Evolutionary conservation across 2,888 invertebrate species (phyloP).

Genomic region (Baccha elongata): DNA sequence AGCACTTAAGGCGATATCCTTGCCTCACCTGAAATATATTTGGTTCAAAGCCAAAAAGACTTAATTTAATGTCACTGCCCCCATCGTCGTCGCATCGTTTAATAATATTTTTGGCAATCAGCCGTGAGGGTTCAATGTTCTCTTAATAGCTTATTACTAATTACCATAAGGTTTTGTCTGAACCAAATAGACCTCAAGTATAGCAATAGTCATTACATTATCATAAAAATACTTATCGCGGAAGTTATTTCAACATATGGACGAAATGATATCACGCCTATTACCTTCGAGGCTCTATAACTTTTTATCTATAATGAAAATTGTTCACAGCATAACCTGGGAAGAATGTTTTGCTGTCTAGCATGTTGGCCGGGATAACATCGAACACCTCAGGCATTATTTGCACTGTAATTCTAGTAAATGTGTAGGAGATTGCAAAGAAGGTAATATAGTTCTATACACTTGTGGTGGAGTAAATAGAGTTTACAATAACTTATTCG

Average conservation of each 20-base stretch:
- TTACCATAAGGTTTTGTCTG: slow-evolving; percentile 1
- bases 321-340: slow-evolving; percentile 37
- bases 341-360: too few relatives aligned
- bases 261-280: background rate
- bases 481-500: background rate
- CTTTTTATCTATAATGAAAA: slow-evolving; percentile 59
- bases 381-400: slow-evolving; percentile 8
- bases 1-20: background rate
- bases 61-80: slow-evolving; percentile 2
- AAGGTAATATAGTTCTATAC: background rate
- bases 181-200: background rate
- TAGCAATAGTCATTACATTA: slow-evolving; percentile 20
- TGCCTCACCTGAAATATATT: background rate
- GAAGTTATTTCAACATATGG: slow-evolving; percentile 14
- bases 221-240: slow-evolving; percentile 2
- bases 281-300: slow-evolving; percentile 15
- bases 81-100: slow-evolving; percentile 6
- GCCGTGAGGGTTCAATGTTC: slow-evolving; percentile 49
- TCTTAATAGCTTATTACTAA: slow-evolving; percentile 33
- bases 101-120: slow-evolving; percentile 52
- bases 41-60: slow-evolving; percentile 7
- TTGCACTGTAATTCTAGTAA: slow-evolving; percentile 3
- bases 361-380: slow-evolving; percentile 43
- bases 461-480: background rate
- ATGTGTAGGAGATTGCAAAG: slow-evolving; percentile 7